phyloP scores from a whole-genome alignment of 2,797 vertebrate genomes.

The Neomorphus geoffroyi region DNA sequence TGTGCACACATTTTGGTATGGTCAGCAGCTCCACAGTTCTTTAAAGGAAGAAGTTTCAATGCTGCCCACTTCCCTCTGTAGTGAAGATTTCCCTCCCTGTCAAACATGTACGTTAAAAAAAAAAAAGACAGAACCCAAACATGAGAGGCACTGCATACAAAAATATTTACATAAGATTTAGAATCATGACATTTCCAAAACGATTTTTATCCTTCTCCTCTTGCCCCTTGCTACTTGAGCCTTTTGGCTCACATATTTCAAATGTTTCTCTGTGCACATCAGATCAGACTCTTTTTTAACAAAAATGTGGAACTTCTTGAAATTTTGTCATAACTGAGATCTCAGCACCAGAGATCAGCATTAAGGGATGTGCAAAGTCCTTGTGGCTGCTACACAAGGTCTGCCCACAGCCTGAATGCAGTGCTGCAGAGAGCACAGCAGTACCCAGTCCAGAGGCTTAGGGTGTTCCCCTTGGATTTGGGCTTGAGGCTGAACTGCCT shows the following conservation, averaged over 20 bases:
- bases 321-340: not conserved
- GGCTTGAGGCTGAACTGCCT: fast-evolving
- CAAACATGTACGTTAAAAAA: not conserved
- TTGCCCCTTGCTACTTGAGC: not conserved
- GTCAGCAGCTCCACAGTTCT: not conserved
- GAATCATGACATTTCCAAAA: not conserved
- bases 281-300: not conserved
- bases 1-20: not conserved
- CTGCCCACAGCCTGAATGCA: not conserved
- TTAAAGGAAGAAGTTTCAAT: not conserved
- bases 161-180: not conserved
- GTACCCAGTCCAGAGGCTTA: not conserved
- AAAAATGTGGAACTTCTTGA: not conserved
- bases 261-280: not conserved
- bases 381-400: not conserved
- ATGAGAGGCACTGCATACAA: not conserved
- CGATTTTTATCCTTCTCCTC: not conserved
- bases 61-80: not conserved
- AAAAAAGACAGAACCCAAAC: not conserved
- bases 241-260: not conserved
- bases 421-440: too few species aligned
- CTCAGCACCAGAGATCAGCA: not conserved
- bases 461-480: not conserved
- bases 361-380: not conserved
- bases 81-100: not conserved